Base-by-base conservation (phyloP, 2,888 invertebrate genomes). In the Cheiracanthium punctorium region DNA sequence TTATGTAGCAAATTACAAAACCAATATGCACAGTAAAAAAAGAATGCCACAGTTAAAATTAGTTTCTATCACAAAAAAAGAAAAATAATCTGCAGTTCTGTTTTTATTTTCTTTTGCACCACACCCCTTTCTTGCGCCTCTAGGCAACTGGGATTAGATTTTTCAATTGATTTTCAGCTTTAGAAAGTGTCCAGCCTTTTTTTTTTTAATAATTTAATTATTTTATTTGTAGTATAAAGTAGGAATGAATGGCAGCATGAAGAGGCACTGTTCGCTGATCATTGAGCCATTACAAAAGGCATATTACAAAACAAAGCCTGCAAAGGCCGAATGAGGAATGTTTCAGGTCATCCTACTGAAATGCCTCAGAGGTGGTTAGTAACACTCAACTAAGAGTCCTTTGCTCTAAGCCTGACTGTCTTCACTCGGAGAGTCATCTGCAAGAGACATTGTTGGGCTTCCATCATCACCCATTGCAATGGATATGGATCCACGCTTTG, bases 371-470 rank as follows among this genome's bases (percentile, higher is more conserved):
- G 72, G 72, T 72, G 37, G 20, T 48, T 84, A 79, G 73, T 74
- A 79, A 74, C 70, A 71, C 67, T 58, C 69, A 58, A 85, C 72
- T 74, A 70, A 28, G 52, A 48, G 75, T 82, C 43, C 52, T 69
- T 32, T 52, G 30, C 71, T 69, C 81, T 82, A 89, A 69, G 88
- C 89, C 52, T 89, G 89, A 75, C 88, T 89, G 72, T 89, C 89
- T 69, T 89, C 89, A 70, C 87, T 89, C 8, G 89, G 88, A 37
- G 89, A 89, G 30, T 89, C 89, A 71, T 89, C 88, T 2, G 87
- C 87, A 17, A 88, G 75, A 12, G 88, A 85, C 17, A 85, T 69
- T 2, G 84, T 85, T 4, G 84, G 87, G 32, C 88, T 89, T 32
- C 65, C 82, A 74, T 89, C 89, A 33, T 89, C 89, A 30, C 89